Evolutionary conservation across 2,113 vertebrate species (phyloP).

Genomic region (Oncorhynchus tshawytscha): DNA sequence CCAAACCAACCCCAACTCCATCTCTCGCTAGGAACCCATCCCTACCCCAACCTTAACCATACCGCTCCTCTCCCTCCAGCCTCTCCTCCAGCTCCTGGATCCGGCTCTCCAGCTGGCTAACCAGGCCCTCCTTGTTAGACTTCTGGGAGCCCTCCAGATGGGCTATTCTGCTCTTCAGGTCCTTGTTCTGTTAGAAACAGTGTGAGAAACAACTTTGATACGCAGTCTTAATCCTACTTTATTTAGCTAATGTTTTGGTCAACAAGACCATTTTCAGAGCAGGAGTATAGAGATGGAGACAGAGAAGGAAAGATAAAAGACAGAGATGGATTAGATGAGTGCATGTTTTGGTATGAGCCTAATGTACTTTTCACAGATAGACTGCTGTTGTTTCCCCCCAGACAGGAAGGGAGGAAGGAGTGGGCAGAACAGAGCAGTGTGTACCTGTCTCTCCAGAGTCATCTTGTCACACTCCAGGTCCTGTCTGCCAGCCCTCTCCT

Average conservation of each 20-base stretch:
- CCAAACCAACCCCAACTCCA: too few species aligned
- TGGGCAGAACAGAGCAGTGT: slow-evolving; percentile 31
- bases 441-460: slow-evolving; percentile 95
- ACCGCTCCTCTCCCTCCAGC: slow-evolving; percentile 92
- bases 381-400: slow-evolving; percentile 40
- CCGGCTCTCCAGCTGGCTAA: slow-evolving; percentile 87
- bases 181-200: slow-evolving; percentile 82
- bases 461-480: slow-evolving; percentile 98
- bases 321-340: slow-evolving; percentile 44
- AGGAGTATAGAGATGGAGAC: neutral
- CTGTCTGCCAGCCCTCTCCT: slow-evolving; percentile 89
- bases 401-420: slow-evolving; percentile 30
- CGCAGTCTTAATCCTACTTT: neutral
- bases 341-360: slow-evolving; percentile 21
- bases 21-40: neutral
- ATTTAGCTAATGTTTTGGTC: neutral
- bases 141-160: slow-evolving; percentile 89
- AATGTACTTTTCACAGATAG: slow-evolving; percentile 14
- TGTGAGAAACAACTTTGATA: neutral
- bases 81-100: slow-evolving; percentile 89
- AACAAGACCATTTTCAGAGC: neutral
- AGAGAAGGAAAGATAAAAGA: neutral
- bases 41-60: neutral
- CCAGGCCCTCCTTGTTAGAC: slow-evolving; percentile 89
- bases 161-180: slow-evolving; percentile 87